Conservation (phyloP, 2,113 vertebrate species). For the Ivindomyrus marchei region DNA sequence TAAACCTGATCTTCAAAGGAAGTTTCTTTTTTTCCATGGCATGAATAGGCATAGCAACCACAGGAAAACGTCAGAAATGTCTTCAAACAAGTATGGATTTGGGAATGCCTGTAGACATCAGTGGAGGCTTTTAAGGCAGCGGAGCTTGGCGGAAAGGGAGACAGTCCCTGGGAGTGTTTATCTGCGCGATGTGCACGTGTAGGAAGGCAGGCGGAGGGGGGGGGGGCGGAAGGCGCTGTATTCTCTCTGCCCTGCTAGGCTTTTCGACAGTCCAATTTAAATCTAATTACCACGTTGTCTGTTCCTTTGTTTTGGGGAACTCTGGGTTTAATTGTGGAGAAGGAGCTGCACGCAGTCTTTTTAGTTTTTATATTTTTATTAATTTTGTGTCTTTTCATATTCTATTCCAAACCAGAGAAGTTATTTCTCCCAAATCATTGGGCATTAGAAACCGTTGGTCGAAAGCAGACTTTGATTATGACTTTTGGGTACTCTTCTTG, state of each 20-base stretch:
- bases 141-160: background rate
- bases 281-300: constrained; percentile 46
- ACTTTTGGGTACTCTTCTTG: background rate
- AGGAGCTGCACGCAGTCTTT: constrained; percentile 32
- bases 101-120: background rate
- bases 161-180: background rate
- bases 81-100: background rate
- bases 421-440: background rate
- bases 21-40: background rate
- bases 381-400: constrained; percentile 27
- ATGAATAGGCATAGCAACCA: background rate
- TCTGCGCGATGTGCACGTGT: background rate
- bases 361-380: constrained; percentile 31
- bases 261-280: constrained; percentile 47
- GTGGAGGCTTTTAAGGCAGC: background rate
- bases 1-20: background rate
- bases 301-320: constrained; percentile 32
- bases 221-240: background rate
- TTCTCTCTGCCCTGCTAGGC: constrained; percentile 38
- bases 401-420: constrained; percentile 8
- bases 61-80: constrained; percentile 1
- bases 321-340: constrained; percentile 42
- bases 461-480: background rate
- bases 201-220: background rate
- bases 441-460: background rate